Evolutionary conservation across 2,113 vertebrate species (phyloP), one percentile per base, ranked within the genome.

Genomic region (Podiceps cristatus): DNA sequence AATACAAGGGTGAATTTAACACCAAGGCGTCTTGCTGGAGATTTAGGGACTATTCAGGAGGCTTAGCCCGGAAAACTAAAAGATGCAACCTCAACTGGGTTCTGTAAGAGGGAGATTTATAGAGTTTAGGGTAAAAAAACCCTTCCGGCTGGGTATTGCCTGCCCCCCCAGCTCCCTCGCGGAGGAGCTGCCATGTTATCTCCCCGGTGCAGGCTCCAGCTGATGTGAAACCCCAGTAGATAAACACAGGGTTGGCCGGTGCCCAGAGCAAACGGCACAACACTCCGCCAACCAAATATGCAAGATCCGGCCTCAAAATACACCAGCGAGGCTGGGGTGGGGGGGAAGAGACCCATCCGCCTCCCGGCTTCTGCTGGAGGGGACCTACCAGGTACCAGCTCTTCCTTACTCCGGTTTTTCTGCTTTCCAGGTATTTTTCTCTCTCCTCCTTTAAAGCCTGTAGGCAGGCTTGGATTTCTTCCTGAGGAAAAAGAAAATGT

Each of bases 361-460:
- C 18, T 11, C 85, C 27, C 14, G 31, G 12, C 8, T 52, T 11
- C 67, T 28, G 47, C 17, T 33, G 27, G 28, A 18, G 11, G 76
- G 20, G 45, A 67, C 93, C 55, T 42, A 91, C 93, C 78, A 88
- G 66, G 25, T 79, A 60, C 10, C 15, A 47, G 75, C 58, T 93
- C 27, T 91, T 96, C 10, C 69, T 29, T 11, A 69, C 85, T 18
- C 89, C 64, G 2, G 66, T 37, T 83, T 80, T 97, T 86, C 60
- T 93, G 94, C 77, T 88, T 18, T 93, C 89, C 94, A 98, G 93
- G 77, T 92, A 93, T 77, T 96, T 97, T 77, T 97, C 97, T 90
- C 93, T 90, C 79, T 98, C 97, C 68, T 96, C 92, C 80, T 72
- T 97, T 13, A 93, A 60, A 23, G 44, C 86, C 37, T 82, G 85